Base-by-base conservation (phyloP, 1,140 invertebrate species). In the Procambarus clarkii region DNA sequence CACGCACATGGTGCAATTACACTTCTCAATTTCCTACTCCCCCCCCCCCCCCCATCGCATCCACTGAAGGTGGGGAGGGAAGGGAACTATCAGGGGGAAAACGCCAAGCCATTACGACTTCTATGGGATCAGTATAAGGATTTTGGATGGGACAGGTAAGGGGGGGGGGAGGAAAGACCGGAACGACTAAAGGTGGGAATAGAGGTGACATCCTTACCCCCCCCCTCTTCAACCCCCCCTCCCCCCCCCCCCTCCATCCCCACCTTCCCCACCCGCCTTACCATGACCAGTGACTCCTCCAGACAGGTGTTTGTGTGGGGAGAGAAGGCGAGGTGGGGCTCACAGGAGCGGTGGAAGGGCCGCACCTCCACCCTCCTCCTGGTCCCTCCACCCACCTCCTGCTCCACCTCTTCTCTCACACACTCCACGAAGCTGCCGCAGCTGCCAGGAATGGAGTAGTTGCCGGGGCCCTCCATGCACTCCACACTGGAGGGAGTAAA, bases 361-460 rank as follows among this genome's bases (percentile, higher is more conserved):
- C 2, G 48, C 0, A 54, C 7, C 46, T 4, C 71, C 3, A 64
- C 45, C n/a, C 21, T 13, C 7, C 50, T 54, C 13, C 8, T 54
- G 8, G 8, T 13, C 13, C 4, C 50, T 9, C 13, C 50, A 54
- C 50, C 50, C 8, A 54, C 2, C 50, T 54, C 50, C 13, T 3
- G 48, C 3, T 46, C 45, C 18, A 5, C 64, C 21, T n/a, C 69
- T 21, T 54, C 24, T n/a, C 4, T 15, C 45, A 48, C 15, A 9
- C 83, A 86, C 69, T 76, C 83, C 45, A 86, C n/a, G 69, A 50
- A 86, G 34, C 24, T 9, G 21, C 45, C 48, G 21, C 83, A 86
- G 13, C 44, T 86, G 2, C 83, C 83, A 8, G 44, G 60, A 3
- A 86, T 18, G 60, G 45, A 50, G 69, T 71, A 54, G 69, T 86